These are phyloP conservation scores for Helleia helle DNA, from an alignment of 2,888 invertebrate species.

Conservation along the genomic window DNA sequence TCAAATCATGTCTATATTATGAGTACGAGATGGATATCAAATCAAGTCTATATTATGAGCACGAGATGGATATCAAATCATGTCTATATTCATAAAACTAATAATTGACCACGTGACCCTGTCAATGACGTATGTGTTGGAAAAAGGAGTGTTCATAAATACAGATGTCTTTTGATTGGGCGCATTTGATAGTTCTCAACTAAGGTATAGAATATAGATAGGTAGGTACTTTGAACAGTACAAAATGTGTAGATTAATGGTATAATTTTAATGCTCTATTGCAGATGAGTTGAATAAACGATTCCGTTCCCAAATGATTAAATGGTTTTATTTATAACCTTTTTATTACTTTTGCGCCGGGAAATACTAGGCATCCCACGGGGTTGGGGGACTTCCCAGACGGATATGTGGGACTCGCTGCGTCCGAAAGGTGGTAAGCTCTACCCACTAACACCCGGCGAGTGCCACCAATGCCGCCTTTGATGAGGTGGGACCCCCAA, in stretches of 20 bases:
- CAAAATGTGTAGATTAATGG: slow-evolving; percentile 64
- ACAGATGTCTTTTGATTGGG: slow-evolving; percentile 36
- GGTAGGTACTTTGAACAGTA: slow-evolving; percentile 72
- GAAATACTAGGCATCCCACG: too few species aligned
- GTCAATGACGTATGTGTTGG: background rate
- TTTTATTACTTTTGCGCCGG: background rate
- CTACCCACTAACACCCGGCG: too few species aligned
- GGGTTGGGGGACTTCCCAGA: too few species aligned
- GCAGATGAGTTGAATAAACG: slow-evolving; percentile 71
- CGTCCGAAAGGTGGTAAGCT: too few species aligned
- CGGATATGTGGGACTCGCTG: too few species aligned
- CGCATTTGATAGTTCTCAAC: slow-evolving; percentile 56
- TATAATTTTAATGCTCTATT: slow-evolving; percentile 68
- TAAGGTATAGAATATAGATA: slow-evolving; percentile 57
- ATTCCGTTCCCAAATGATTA: slow-evolving; percentile 64
- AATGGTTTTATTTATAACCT: slow-evolving; percentile 39
- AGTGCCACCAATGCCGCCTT: too few species aligned
- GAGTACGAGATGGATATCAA: slow-evolving; percentile 39
- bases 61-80: too few species aligned
- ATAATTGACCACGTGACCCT: background rate
- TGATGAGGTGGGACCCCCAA: too few species aligned
- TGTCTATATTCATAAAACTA: too few species aligned
- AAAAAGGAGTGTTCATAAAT: slow-evolving; percentile 22
- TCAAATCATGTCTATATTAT: too few species aligned
- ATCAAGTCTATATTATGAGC: slow-evolving; percentile 13